Conservation (phyloP, 2,113 vertebrate species). For the Nycticryphes semicollaris region DNA sequence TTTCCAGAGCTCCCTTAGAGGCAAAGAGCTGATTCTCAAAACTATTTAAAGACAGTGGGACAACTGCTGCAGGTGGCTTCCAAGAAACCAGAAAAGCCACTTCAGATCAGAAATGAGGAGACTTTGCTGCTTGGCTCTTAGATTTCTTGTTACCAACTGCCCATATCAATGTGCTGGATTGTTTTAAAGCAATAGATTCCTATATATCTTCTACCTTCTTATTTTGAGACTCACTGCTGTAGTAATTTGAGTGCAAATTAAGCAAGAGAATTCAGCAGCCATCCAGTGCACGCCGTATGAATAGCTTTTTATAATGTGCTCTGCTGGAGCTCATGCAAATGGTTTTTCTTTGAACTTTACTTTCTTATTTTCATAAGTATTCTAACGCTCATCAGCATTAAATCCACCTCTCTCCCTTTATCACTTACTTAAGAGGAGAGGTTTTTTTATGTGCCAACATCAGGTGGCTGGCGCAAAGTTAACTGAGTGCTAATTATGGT, state of each 20-base stretch:
- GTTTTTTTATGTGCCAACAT: neutral
- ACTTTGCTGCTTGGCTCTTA: neutral
- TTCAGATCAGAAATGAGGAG: neutral
- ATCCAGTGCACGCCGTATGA: neutral
- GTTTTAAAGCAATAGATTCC: neutral
- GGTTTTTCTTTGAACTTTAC: conserved; percentile 36
- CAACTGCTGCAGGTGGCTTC: neutral
- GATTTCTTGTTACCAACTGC: neutral
- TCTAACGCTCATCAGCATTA: neutral
- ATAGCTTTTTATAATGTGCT: conserved; percentile 31
- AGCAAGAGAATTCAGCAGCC: neutral
- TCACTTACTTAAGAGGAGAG: conserved; percentile 3
- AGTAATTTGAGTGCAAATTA: conserved; percentile 16
- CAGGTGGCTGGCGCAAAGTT: neutral
- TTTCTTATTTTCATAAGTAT: neutral
- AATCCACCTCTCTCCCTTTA: neutral
- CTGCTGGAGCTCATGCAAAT: conserved; percentile 8
- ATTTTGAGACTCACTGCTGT: neutral
- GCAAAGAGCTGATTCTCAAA: neutral
- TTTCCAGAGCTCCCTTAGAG: neutral
- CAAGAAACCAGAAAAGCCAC: neutral
- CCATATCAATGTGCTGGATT: neutral
- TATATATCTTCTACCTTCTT: neutral
- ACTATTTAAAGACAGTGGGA: neutral
- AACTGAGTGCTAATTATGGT: neutral